phyloP scores from a whole-genome alignment of 2,888 invertebrate genomes.

The Exephanes ischioxanthus region DNA sequence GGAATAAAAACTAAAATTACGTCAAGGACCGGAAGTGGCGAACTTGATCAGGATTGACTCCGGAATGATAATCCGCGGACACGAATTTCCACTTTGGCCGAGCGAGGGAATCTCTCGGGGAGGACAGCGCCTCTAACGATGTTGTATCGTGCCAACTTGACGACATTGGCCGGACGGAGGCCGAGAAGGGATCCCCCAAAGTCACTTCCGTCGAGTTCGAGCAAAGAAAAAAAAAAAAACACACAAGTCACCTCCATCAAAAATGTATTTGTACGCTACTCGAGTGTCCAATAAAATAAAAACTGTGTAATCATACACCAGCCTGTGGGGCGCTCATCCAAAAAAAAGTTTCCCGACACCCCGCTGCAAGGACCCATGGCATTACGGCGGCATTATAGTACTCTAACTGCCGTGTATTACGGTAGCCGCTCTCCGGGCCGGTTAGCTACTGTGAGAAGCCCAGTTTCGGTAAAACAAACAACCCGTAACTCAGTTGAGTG shows the following conservation, averaged over 20 bases:
- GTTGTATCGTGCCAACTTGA: constrained; percentile 23
- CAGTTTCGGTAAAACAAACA: constrained; percentile 81
- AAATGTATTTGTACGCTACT: neutral
- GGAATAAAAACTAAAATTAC: constrained; percentile 19
- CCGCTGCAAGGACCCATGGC: neutral
- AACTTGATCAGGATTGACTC: constrained; percentile 83
- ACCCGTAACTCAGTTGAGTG: constrained; percentile 83
- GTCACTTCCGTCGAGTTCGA: constrained; percentile 1
- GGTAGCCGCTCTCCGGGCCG: constrained; percentile 36
- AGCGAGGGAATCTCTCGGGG: constrained; percentile 65
- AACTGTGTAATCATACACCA: constrained; percentile 31
- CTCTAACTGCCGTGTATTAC: constrained; percentile 21
- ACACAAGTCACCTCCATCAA: constrained; percentile 1
- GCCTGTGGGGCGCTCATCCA: neutral
- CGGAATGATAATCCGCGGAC: constrained; percentile 84
- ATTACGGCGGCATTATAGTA: constrained; percentile 36
- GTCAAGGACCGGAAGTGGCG: constrained; percentile 47
- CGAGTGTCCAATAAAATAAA: constrained; percentile 6
- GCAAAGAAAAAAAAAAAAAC: neutral
- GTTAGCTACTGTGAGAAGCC: constrained; percentile 68
- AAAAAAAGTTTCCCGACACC: constrained; percentile 2
- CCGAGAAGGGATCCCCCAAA: constrained; percentile 6
- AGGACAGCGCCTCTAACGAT: constrained; percentile 45
- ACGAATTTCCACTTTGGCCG: constrained; percentile 84
- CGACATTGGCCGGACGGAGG: constrained; percentile 11